These are phyloP conservation scores for Pammene aurita DNA, from an alignment of 2,888 invertebrate genomes.

Conservation along the genomic window DNA sequence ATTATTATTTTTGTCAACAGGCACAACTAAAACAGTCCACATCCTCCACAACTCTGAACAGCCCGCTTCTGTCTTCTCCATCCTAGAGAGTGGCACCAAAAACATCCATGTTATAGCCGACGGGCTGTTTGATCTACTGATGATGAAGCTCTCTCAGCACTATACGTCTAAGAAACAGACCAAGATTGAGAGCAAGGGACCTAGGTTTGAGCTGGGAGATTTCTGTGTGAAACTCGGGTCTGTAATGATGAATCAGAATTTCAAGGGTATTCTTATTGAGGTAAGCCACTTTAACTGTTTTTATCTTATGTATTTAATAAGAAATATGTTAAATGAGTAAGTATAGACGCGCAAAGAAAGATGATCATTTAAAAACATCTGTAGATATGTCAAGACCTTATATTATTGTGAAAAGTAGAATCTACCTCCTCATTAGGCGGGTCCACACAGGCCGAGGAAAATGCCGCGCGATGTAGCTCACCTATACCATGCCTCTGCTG, in stretches of 20 bases:
- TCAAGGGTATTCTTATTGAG: slow-evolving; percentile 96
- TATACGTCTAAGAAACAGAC: slow-evolving; percentile 95
- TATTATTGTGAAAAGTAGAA: too few species aligned
- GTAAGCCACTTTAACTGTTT: slow-evolving; percentile 69
- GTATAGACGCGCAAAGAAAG: too few species aligned
- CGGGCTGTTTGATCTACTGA: slow-evolving; percentile 93
- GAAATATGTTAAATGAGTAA: too few species aligned
- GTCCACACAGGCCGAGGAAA: too few species aligned
- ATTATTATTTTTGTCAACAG: slow-evolving; percentile 62
- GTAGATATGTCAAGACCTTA: too few species aligned
- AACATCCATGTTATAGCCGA: slow-evolving; percentile 95
- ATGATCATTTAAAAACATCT: too few species aligned
- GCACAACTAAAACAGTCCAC: slow-evolving; percentile 91
- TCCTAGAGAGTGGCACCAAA: slow-evolving; percentile 93
- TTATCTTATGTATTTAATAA: background rate
- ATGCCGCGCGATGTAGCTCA: too few species aligned
- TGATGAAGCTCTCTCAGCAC: slow-evolving; percentile 94
- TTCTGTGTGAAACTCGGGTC: slow-evolving; percentile 97
- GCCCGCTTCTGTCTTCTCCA: slow-evolving; percentile 96
- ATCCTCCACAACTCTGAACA: slow-evolving; percentile 98
- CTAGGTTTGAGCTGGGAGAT: slow-evolving; percentile 93
- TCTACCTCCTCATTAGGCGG: too few species aligned
- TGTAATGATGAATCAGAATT: slow-evolving; percentile 95
- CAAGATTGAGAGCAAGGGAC: slow-evolving; percentile 94
- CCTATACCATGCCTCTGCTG: too few species aligned